A percentile compares a stretch with the other conserved stretches of the same genome.
These are phyloP conservation scores for Ornithorhynchus anatinus DNA, from an alignment of 2,113 vertebrate genomes.

Conservation along the genomic window DNA sequence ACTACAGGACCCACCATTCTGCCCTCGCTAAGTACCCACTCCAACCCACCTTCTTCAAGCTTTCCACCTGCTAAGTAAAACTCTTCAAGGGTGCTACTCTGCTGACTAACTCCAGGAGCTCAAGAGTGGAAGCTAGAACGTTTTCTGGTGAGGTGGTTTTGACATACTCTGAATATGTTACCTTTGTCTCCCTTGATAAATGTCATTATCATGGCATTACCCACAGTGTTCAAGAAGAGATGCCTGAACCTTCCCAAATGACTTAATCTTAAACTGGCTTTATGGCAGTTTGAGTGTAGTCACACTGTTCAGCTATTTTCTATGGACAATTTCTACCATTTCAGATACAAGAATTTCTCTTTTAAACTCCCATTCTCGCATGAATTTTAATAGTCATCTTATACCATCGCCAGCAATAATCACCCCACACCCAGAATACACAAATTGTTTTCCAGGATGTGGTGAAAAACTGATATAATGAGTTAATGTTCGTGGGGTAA, in stretches of 20 bases:
- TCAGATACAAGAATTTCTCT: not conserved
- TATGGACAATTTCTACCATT: not conserved
- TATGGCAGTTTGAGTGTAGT: not conserved
- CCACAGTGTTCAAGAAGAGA: not conserved
- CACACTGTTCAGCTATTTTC: not conserved
- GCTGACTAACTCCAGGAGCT: not conserved
- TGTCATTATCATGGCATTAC: not conserved
- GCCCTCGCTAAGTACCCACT: not conserved
- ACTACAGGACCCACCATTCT: not conserved
- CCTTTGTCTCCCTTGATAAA: not conserved
- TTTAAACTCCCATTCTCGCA: not conserved
- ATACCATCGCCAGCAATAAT: not conserved
- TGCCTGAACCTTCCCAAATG: not conserved
- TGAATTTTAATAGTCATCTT: slow-evolving; percentile 1
- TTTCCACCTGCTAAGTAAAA: not conserved
- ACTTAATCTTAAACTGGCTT: not conserved
- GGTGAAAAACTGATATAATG: not conserved
- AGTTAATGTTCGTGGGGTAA: not conserved
- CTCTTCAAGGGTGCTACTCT: rapidly evolving
- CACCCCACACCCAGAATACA: not conserved
- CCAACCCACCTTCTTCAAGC: not conserved
- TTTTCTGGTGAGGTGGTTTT: not conserved
- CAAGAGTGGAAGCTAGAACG: not conserved
- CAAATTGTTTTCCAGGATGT: not conserved
- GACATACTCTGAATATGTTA: not conserved